Evolutionary conservation across 2,888 invertebrate genomes (phyloP).

Genomic region (Spilosoma lubricipeda): DNA sequence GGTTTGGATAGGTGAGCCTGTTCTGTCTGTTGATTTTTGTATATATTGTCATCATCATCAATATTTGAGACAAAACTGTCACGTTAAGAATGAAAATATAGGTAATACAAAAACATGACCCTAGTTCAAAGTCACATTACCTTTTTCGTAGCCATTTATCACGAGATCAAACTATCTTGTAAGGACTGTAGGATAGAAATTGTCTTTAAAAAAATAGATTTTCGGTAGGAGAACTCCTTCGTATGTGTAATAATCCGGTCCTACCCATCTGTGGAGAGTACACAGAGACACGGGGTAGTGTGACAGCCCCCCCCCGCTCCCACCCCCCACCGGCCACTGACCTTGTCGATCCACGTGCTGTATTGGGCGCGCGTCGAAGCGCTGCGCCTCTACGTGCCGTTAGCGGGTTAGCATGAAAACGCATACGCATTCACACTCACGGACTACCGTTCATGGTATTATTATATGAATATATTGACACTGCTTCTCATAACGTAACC

Average conservation of each 20-base stretch:
- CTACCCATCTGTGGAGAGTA: conserved; percentile 34
- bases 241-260: not conserved
- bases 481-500: conserved; percentile 34
- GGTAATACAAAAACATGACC: no score
- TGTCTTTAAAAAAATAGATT: not conserved
- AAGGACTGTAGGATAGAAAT: no score
- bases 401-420: conserved; percentile 86
- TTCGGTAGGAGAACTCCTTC: not conserved
- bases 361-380: conserved; percentile 82
- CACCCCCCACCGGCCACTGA: conserved; percentile 76
- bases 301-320: conserved; percentile 24
- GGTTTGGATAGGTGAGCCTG: no score
- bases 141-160: not conserved
- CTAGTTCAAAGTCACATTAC: not conserved
- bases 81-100: no score
- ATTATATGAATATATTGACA: conserved; percentile 44
- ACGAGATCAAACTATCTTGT: no score
- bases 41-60: no score
- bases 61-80: no score
- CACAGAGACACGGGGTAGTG: conserved; percentile 38
- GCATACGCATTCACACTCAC: conserved; percentile 82
- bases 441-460: conserved; percentile 58
- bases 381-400: conserved; percentile 84
- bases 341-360: conserved; percentile 96
- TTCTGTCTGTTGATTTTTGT: no score